phyloP scores from a whole-genome alignment of 1,140 invertebrate species.

The Dendrolimus punctatus region DNA sequence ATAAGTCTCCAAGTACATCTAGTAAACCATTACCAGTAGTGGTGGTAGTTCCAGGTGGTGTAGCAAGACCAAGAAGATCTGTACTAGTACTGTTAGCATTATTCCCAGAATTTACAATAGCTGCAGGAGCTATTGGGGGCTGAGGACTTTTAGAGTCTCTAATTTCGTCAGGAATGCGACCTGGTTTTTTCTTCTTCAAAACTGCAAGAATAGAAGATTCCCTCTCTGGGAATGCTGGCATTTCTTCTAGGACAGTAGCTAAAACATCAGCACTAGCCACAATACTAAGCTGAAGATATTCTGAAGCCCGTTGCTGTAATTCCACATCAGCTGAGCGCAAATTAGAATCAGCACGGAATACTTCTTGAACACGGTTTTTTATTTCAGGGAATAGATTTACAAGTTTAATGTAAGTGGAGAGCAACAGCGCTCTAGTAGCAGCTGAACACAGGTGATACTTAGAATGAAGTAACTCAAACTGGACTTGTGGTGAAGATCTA shows the following conservation, averaged over 20 bases:
- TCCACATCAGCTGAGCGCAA: constrained; percentile 98
- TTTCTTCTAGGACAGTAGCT: constrained; percentile 99
- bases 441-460: constrained; percentile 99
- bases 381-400: constrained; percentile 99
- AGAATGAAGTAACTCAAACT: constrained; percentile 97
- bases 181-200: constrained; percentile 98
- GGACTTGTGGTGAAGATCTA: constrained; percentile 94
- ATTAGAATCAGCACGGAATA: constrained; percentile 97
- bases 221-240: constrained; percentile 99
- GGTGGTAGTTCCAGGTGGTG: constrained; percentile 81
- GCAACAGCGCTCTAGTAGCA: constrained; percentile 93
- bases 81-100: constrained; percentile 79
- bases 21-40: constrained; percentile 80
- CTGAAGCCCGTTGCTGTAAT: constrained; percentile 97
- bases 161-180: constrained; percentile 88
- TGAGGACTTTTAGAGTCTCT: constrained; percentile 86
- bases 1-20: constrained; percentile 93
- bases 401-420: constrained; percentile 99
- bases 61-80: constrained; percentile 89
- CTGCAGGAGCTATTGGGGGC: constrained; percentile 66
- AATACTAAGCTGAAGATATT: constrained; percentile 97
- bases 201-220: constrained; percentile 98
- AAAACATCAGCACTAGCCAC: constrained; percentile 97
- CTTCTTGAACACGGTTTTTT: constrained; percentile 95
- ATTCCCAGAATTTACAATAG: constrained; percentile 73